phyloP scores from a whole-genome alignment of 2,797 vertebrate species.

The Melopsittacus undulatus region DNA sequence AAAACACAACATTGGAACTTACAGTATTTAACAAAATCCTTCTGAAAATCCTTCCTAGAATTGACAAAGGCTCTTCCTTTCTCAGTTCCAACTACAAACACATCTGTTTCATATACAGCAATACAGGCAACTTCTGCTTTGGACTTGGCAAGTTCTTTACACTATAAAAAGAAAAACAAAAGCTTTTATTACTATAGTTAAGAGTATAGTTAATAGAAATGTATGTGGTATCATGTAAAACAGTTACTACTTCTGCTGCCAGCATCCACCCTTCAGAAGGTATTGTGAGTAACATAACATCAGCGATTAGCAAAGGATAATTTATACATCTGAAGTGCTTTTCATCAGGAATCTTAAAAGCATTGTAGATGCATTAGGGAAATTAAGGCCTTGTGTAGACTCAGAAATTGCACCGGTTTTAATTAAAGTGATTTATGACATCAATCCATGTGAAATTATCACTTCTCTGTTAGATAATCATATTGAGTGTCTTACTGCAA shows the following conservation, averaged over 20 bases:
- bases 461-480: background rate
- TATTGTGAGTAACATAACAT: background rate
- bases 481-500: background rate
- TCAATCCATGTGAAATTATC: background rate
- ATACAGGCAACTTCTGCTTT: slow-evolving; percentile 84
- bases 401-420: background rate
- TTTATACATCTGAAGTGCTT: background rate
- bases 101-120: slow-evolving; percentile 78
- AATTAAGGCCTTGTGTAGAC: background rate
- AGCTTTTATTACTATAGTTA: background rate
- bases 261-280: background rate
- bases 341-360: background rate
- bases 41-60: slow-evolving; percentile 80
- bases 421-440: background rate
- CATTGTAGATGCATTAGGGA: background rate
- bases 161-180: slow-evolving; percentile 68
- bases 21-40: slow-evolving; percentile 83
- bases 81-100: slow-evolving; percentile 81
- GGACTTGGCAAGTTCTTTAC: slow-evolving; percentile 81
- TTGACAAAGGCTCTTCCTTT: slow-evolving; percentile 80
- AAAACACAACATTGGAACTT: slow-evolving; percentile 55
- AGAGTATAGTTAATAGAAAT: background rate
- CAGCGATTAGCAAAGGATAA: background rate
- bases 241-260: background rate
- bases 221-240: background rate